A percentile compares a stretch with the other conserved stretches of the same genome.
Evolutionary conservation across 1,140 invertebrate genomes (phyloP).

Genomic region (Achatina immaculata): DNA sequence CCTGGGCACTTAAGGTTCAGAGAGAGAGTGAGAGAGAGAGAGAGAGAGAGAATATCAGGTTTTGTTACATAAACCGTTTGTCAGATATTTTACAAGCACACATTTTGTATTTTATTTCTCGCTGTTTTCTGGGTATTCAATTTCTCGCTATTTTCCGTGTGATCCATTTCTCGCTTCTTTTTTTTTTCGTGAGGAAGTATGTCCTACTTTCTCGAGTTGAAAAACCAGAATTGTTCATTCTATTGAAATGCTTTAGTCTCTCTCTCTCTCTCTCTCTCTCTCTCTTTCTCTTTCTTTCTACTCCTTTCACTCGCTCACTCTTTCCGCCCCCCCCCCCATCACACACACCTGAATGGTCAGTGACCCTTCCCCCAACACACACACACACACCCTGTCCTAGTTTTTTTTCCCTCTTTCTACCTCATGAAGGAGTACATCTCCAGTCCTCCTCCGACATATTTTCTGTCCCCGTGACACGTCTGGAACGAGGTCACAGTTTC

Average conservation of each 20-base stretch:
- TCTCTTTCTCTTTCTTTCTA: constrained; percentile 27
- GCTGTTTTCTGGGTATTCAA: neutral
- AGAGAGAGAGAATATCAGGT: too few species aligned
- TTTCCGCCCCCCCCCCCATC: neutral
- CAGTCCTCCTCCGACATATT: neutral
- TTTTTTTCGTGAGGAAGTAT: too few species aligned
- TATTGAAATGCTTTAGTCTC: constrained; percentile 18
- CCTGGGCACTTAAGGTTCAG: too few species aligned
- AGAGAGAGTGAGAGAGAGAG: too few species aligned
- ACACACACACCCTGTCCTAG: neutral
- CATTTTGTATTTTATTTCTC: neutral
- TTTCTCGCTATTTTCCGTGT: too few species aligned
- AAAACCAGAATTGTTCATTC: too few species aligned
- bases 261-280: constrained; percentile 34
- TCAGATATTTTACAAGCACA: neutral
- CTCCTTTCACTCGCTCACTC: neutral
- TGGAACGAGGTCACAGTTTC: too few species aligned
- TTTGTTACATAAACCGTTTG: neutral
- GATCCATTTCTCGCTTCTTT: too few species aligned
- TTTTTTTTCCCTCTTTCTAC: neutral
- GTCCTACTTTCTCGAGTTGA: too few species aligned
- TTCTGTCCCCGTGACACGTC: too few species aligned
- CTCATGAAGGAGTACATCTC: neutral
- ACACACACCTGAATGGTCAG: neutral
- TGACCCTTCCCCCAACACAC: neutral